Base-by-base conservation (phyloP, 2,888 invertebrate species). In the Ecliptopera silaceata region DNA sequence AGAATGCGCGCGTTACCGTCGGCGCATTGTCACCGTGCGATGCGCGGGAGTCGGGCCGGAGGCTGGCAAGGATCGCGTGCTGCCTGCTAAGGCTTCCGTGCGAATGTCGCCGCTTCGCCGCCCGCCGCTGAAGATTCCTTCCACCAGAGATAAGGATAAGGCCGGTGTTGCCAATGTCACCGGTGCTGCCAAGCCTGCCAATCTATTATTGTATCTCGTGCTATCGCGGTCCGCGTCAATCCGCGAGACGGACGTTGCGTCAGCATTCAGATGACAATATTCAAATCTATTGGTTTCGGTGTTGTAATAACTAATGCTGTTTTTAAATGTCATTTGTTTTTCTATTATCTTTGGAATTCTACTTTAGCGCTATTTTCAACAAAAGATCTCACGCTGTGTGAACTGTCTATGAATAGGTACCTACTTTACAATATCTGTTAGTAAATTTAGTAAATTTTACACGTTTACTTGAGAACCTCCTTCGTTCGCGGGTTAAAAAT, bases 61-160 rank as follows among this genome's bases (percentile, higher is more conserved):
- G 64, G 74, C 74, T 70, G 39, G 84, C 79, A 82, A 84, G 84
- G 85, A 80, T 84, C 88, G 88, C 90, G 88, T 85, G 86, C 69
- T 80, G 84, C 84, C 84, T 80, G 73, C 85, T 72, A 75, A 86
- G 86, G 89, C 90, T 88, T 84, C 84, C 81, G 83, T 84, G 88
- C 89, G 88, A 91, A 89, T 91, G 90, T 77, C 79, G 77, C 66
- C 69, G 65, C 64, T 74, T 75, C 76, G 77, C 77, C 82, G 79
- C 71, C 77, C 64, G 70, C 72, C 74, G 71, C 76, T 69, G 78
- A 88, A 79, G 88, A 88, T 82, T 85, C 84, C 86, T 88, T 82
- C 82, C 82, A 81, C 75, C 72, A 74, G 70, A 82, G 90, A 90
- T 90, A 88, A 84, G 83, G 88, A 86, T 88, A 88, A 88, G 84